Evolutionary conservation across 2,113 vertebrate genomes (phyloP), one percentile per base, ranked within the genome.

Genomic region (Copsychus sechellarum): DNA sequence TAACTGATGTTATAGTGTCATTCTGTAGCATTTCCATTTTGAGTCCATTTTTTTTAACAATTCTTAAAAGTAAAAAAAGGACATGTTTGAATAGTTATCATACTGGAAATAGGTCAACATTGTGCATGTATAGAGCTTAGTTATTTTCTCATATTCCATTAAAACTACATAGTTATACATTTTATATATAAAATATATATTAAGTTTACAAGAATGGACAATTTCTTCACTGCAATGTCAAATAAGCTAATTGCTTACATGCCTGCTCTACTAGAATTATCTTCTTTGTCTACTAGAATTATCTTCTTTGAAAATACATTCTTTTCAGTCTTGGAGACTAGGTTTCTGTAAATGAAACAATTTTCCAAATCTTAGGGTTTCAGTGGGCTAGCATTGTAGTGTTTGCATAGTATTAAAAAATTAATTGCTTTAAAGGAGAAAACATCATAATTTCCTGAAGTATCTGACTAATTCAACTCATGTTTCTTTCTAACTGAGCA

Each of bases 371-470:
- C 11, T 48, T 61, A 48, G 20, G 5, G 3, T 81, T 95, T 81
- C 33, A 9, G 8, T 51, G 36, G n/a, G 2, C 25, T 36, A 65
- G 4, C 26, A 33, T 33, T 57, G 31, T 17, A n/a, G 4, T 51
- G 11, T 73, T 28, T 61, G 4, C 18, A 23, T 14, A 3, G 12
- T 40, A n/a, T 31, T 54, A 34, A 67, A 70, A 45, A 60, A 33
- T 4, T n/a, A 1, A 36, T 50, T 73, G 3, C 57, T 64, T 73
- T 61, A 36, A 38, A 65, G 56, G 15, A 60, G 18, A 45, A 80
- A 53, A 33, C 1, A 2, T 8, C 1, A 0, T 56, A 2, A 38
- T 43, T 73, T 87, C n/a, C 19, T 78, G 8, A 51, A 45, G 8
- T 34, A 45, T 45, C 25, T 66, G 65, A 85, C 6, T 64, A 50